A percentile compares a stretch with the other conserved stretches of the same genome.
Conservation (phyloP, 2,797 vertebrate genomes). For the Malurus splendens region DNA sequence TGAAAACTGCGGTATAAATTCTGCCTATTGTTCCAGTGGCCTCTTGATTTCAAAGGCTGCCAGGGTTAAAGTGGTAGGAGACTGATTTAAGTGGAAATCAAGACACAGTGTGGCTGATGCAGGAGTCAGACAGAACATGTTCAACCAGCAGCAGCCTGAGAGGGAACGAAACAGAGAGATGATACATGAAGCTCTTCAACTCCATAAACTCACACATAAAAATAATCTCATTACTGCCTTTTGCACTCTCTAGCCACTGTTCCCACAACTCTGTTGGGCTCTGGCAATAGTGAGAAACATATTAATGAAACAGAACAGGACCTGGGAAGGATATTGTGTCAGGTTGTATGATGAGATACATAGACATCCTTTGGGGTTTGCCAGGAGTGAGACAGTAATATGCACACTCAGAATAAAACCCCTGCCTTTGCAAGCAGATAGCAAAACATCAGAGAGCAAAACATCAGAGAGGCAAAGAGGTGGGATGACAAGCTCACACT, state of each 20-base stretch:
- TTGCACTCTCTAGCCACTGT: background rate
- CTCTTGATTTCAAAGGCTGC: slow-evolving; percentile 39
- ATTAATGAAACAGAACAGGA: slow-evolving; percentile 18
- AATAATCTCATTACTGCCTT: slow-evolving; percentile 2
- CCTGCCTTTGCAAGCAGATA: background rate
- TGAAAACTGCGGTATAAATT: slow-evolving; percentile 24
- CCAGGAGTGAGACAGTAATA: slow-evolving; percentile 3
- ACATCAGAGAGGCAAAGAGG: background rate
- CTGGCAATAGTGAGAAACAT: slow-evolving; percentile 1
- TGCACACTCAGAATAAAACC: background rate
- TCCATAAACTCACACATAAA: background rate
- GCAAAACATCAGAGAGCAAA: background rate
- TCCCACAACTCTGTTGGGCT: background rate
- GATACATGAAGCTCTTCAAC: background rate
- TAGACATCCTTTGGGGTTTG: slow-evolving; percentile 8
- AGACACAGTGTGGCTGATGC: background rate
- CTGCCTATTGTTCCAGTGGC: slow-evolving; percentile 25
- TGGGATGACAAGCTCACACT: background rate
- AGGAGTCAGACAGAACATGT: background rate
- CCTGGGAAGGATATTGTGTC: slow-evolving; percentile 12
- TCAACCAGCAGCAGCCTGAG: background rate
- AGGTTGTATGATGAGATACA: slow-evolving; percentile 4
- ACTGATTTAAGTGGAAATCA: slow-evolving; percentile 41
- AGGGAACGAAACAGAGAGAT: background rate
- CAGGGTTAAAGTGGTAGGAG: background rate